Conservation (phyloP, 2,113 vertebrate species). For the Corapipo altera region DNA sequence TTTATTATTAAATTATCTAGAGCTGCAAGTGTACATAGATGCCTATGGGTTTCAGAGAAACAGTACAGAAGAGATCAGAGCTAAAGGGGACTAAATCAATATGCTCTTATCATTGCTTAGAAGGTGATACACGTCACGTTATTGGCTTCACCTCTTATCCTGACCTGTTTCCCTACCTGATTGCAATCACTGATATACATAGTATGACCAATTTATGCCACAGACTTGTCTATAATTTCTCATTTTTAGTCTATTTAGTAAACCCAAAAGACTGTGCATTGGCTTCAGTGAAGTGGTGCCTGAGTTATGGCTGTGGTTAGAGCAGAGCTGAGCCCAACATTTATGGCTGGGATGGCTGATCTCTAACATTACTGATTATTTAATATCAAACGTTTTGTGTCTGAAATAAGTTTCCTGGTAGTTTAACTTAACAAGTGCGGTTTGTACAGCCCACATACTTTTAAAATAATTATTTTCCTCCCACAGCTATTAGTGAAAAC, state of each 20-base stretch:
- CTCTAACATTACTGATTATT: conserved; percentile 37
- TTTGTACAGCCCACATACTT: conserved; percentile 63
- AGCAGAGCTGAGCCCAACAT: not conserved
- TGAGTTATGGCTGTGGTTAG: not conserved
- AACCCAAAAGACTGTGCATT: not conserved
- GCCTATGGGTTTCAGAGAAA: not conserved
- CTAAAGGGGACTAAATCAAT: conserved; percentile 5
- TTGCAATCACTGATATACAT: not conserved
- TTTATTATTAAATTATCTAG: not conserved
- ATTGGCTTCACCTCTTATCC: not conserved
- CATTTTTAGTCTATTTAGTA: not conserved
- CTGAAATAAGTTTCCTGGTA: conserved; percentile 62
- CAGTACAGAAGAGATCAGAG: not conserved
- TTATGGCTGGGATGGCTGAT: not conserved
- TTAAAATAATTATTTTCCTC: conserved; percentile 72
- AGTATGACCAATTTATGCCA: not conserved
- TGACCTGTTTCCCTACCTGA: conserved; percentile 8
- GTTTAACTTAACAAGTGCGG: conserved; percentile 67
- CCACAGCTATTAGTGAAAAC: conserved; percentile 68
- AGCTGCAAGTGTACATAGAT: not conserved
- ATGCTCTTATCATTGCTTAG: not conserved
- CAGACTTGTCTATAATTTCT: not conserved
- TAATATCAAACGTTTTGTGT: conserved; percentile 50
- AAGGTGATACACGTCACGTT: not conserved
- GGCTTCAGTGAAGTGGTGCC: not conserved